Percentiles rank a stretch among this genome's conserved stretches.
These are phyloP conservation scores for Gobio occitaniae DNA, from an alignment of 2,797 vertebrate genomes.

Conservation along the genomic window DNA sequence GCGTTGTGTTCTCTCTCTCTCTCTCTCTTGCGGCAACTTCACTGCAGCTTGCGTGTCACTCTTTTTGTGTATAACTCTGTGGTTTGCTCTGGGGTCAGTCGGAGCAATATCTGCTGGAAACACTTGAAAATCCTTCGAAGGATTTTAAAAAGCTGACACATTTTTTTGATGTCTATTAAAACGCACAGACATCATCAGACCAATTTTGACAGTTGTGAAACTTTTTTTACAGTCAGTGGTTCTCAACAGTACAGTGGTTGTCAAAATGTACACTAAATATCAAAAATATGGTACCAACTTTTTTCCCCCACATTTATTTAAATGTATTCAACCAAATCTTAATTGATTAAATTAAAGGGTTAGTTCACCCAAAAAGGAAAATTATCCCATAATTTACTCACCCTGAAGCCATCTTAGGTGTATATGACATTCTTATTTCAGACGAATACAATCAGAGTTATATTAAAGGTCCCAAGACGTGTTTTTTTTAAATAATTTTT, in stretches of 20 bases:
- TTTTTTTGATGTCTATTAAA: slow-evolving; percentile 44
- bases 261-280: not conserved
- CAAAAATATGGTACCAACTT: too few species aligned
- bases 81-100: slow-evolving; percentile 33
- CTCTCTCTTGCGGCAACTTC: not conserved
- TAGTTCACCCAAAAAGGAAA: too few species aligned
- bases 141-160: slow-evolving; percentile 30
- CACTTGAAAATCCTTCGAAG: not conserved
- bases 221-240: not conserved
- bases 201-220: not conserved
- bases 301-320: not conserved
- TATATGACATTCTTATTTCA: too few species aligned
- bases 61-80: slow-evolving; percentile 3
- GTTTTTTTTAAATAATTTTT: too few species aligned
- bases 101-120: slow-evolving; percentile 14
- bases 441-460: too few species aligned
- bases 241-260: slow-evolving; percentile 1
- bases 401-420: too few species aligned
- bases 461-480: too few species aligned
- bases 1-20: slow-evolving; percentile 12
- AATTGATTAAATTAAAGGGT: not conserved
- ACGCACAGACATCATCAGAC: not conserved
- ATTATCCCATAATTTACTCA: too few species aligned
- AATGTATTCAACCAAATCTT: not conserved
- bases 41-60: slow-evolving; percentile 9